phyloP scores from a whole-genome alignment of 1,140 invertebrate species.

The Lepidurus arcticus region DNA sequence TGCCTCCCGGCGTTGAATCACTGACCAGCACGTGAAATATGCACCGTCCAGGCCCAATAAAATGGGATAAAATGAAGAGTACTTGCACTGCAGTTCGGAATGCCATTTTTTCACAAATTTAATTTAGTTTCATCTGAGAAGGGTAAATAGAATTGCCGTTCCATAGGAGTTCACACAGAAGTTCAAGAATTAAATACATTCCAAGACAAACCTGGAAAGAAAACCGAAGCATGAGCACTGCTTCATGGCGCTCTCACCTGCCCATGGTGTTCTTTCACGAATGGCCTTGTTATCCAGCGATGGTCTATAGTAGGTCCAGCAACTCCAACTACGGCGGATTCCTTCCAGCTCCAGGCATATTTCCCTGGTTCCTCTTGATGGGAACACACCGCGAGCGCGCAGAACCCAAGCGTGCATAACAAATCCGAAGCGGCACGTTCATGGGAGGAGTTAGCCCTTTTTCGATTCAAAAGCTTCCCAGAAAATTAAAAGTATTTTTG shows the following conservation, averaged over 20 bases:
- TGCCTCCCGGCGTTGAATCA: slow-evolving; percentile 17
- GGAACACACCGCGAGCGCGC: background rate
- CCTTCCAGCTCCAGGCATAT: background rate
- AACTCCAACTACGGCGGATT: slow-evolving; percentile 6
- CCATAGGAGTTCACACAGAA: background rate
- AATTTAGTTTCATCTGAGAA: background rate
- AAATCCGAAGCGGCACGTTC: slow-evolving; percentile 2
- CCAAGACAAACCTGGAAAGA: background rate
- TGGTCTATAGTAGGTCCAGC: background rate
- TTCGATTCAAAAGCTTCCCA: background rate
- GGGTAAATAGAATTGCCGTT: background rate
- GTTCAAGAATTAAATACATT: background rate
- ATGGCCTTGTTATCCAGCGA: slow-evolving; percentile 5
- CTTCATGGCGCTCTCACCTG: slow-evolving; percentile 17
- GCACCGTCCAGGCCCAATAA: background rate
- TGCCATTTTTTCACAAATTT: background rate
- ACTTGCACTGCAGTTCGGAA: slow-evolving; percentile 12
- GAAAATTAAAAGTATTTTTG: background rate
- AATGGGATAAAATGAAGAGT: slow-evolving; percentile 15
- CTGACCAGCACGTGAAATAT: slow-evolving; percentile 19
- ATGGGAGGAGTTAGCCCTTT: slow-evolving; percentile 10
- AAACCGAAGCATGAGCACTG: background rate
- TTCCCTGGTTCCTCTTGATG: background rate
- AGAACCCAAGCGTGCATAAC: slow-evolving; percentile 13
- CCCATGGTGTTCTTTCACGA: background rate